Percentiles rank a stretch among this genome's conserved stretches.
Evolutionary conservation across 2,113 vertebrate species (phyloP).

Genomic region (Tenebrosternarchus preto): DNA sequence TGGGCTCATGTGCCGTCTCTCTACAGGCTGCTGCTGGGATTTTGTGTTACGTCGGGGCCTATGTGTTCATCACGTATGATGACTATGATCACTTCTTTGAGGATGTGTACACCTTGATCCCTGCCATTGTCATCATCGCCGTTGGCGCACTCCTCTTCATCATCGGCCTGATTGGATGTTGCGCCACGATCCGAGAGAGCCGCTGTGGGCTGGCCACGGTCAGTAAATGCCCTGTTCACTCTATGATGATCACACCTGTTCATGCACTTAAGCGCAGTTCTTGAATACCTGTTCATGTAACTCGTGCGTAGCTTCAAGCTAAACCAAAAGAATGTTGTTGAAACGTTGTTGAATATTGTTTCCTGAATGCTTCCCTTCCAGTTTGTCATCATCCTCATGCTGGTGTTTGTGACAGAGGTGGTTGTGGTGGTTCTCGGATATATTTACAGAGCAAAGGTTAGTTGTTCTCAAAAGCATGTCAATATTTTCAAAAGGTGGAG

Average conservation of each 20-base stretch:
- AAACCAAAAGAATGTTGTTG: too few relatives aligned
- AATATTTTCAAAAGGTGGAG: slow-evolving; percentile 34
- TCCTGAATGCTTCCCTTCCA: slow-evolving; percentile 66
- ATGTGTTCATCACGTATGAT: slow-evolving; percentile 97
- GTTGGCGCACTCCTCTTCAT: slow-evolving; percentile 94
- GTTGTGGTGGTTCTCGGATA: slow-evolving; percentile 96
- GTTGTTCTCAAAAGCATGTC: background rate
- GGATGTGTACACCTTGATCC: slow-evolving; percentile 92
- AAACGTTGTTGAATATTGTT: slow-evolving; percentile 8
- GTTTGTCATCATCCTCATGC: slow-evolving; percentile 94
- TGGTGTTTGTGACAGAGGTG: slow-evolving; percentile 96
- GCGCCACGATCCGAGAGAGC: slow-evolving; percentile 93
- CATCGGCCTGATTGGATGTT: slow-evolving; percentile 94
- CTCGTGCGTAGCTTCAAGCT: background rate
- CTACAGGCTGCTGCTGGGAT: slow-evolving; percentile 92
- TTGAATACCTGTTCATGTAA: background rate
- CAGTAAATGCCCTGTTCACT: slow-evolving; percentile 56
- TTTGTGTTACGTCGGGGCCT: slow-evolving; percentile 96
- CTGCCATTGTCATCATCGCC: slow-evolving; percentile 91
- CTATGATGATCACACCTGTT: background rate
- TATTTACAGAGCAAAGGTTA: slow-evolving; percentile 97
- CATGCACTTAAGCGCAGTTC: background rate
- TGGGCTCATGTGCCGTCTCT: slow-evolving; percentile 18
- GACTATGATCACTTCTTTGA: slow-evolving; percentile 98
- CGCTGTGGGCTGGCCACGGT: slow-evolving; percentile 92